These are phyloP conservation scores for Trididemnum nubilum DNA, from an alignment of 23 tunicate genomes.

Conservation along the genomic window DNA sequence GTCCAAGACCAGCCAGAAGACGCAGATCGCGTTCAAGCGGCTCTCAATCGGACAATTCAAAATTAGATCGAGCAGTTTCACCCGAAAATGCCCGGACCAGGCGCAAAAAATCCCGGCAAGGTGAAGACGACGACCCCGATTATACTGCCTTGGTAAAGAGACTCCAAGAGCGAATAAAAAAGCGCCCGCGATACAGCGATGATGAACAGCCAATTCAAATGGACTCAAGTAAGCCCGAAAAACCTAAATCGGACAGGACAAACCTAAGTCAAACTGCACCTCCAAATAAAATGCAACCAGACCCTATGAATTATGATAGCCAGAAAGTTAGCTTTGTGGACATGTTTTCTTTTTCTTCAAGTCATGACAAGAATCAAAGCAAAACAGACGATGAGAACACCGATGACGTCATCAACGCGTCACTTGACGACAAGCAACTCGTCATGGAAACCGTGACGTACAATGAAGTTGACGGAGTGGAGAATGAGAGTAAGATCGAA, in stretches of 20 bases:
- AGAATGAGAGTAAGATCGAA: background rate
- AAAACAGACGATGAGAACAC: background rate
- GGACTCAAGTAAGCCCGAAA: background rate
- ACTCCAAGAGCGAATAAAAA: slow-evolving; percentile 17
- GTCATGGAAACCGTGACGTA: no score
- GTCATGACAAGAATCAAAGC: background rate
- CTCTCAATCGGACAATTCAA: background rate
- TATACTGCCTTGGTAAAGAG: slow-evolving; percentile 26
- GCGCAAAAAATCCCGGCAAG: background rate
- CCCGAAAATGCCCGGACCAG: background rate
- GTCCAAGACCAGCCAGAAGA: slow-evolving; percentile 1
- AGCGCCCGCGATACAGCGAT: background rate
- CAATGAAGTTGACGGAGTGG: no score
- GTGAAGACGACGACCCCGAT: slow-evolving; percentile 4
- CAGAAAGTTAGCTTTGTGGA: slow-evolving; percentile 33
- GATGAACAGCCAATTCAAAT: background rate
- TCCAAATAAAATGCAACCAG: background rate
- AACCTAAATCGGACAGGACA: no score
- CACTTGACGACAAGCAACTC: background rate
- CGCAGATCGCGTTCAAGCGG: background rate
- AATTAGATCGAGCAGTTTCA: background rate
- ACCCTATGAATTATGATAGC: no score
- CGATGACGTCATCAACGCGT: slow-evolving; percentile 9
- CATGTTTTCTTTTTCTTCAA: slow-evolving; percentile 33
- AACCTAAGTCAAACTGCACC: background rate